These are phyloP conservation scores for Dicranocentrus wangi DNA, from an alignment of 2,888 invertebrate genomes.

Conservation along the genomic window DNA sequence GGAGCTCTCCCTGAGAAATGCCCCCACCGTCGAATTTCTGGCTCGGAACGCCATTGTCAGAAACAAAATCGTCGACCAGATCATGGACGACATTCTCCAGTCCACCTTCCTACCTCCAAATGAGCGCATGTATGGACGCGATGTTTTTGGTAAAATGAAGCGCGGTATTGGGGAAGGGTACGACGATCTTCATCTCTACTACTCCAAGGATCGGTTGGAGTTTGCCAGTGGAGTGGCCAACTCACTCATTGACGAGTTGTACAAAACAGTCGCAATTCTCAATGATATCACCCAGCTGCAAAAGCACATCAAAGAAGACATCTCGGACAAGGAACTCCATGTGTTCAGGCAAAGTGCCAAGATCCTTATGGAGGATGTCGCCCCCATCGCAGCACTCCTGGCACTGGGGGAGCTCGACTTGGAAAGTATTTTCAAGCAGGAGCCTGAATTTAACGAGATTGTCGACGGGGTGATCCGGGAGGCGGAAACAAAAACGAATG, in stretches of 20 bases:
- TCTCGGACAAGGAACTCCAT: constrained; percentile 46
- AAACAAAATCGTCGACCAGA: constrained; percentile 59
- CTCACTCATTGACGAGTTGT: constrained; percentile 61
- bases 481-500: constrained; percentile 49
- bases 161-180: constrained; percentile 55
- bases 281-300: constrained; percentile 66
- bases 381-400: constrained; percentile 62
- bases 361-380: constrained; percentile 64
- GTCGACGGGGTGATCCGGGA: constrained; percentile 59
- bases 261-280: constrained; percentile 57
- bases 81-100: constrained; percentile 62
- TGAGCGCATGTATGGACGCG: constrained; percentile 50
- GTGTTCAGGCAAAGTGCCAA: constrained; percentile 45
- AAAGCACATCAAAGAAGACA: constrained; percentile 54
- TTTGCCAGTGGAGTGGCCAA: constrained; percentile 65
- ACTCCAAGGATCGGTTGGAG: constrained; percentile 56
- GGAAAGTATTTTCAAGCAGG: constrained; percentile 66
- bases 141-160: constrained; percentile 40
- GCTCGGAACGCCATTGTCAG: constrained; percentile 65
- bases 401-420: constrained; percentile 68
- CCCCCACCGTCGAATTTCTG: constrained; percentile 67
- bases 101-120: constrained; percentile 47
- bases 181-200: constrained; percentile 41
- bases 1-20: constrained; percentile 55
- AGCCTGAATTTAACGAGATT: constrained; percentile 62